Percentiles rank a stretch among this genome's conserved stretches.
phyloP scores from a whole-genome alignment of 2,888 invertebrate species.

The Drosophila helvetica region DNA sequence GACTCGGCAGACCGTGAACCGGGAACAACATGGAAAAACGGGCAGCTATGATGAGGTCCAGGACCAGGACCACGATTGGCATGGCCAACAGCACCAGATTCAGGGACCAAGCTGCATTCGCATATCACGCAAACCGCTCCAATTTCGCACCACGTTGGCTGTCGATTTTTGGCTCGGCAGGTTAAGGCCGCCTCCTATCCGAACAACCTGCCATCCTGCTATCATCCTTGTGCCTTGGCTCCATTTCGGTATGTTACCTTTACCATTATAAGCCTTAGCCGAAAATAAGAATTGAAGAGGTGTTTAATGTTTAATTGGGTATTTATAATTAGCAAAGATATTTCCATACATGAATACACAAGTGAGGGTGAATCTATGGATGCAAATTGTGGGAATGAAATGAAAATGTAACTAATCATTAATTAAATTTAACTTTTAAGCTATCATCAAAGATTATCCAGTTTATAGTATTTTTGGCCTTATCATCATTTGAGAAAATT shows the following conservation, averaged over 20 bases:
- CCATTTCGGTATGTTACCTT: conserved; percentile 38
- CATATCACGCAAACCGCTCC: conserved; percentile 66
- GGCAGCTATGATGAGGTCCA: conserved; percentile 24
- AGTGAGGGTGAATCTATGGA: too few relatives aligned
- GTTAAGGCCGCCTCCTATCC: conserved; percentile 52
- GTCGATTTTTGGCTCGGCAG: conserved; percentile 33
- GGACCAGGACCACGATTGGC: too few relatives aligned
- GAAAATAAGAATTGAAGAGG: neutral
- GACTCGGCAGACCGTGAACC: conserved; percentile 48
- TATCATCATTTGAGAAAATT: too few relatives aligned
- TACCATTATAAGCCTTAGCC: conserved; percentile 4
- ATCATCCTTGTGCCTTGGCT: neutral
- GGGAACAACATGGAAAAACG: conserved; percentile 34
- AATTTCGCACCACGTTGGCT: conserved; percentile 57
- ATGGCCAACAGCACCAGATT: too few relatives aligned
- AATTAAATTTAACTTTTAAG: too few relatives aligned
- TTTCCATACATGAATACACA: too few relatives aligned
- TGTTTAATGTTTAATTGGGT: neutral
- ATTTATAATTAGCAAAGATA: too few relatives aligned
- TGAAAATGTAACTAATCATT: too few relatives aligned
- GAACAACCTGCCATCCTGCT: neutral
- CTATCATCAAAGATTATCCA: too few relatives aligned
- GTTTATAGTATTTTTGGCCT: too few relatives aligned
- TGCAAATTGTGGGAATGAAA: too few relatives aligned
- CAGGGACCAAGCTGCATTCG: conserved; percentile 53